phyloP scores from a whole-genome alignment of 2,113 vertebrate species.

The Clinocottus analis region DNA sequence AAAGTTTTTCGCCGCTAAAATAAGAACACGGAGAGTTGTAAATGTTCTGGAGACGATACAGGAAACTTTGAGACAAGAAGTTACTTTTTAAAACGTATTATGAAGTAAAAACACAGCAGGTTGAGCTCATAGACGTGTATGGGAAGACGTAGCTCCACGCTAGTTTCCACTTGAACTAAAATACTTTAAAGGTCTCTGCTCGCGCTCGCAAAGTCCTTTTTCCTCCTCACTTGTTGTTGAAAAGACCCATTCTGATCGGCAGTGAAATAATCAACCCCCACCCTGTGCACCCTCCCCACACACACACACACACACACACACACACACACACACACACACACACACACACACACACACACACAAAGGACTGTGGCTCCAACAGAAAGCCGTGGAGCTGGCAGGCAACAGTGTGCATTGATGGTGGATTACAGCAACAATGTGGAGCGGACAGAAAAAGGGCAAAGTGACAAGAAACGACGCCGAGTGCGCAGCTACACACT shows the following conservation, averaged over 20 bases:
- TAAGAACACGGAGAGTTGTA: not conserved
- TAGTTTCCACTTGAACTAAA: not conserved
- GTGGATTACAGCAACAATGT: conserved; percentile 76
- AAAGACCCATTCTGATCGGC: conserved; percentile 58
- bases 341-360: conserved; percentile 49
- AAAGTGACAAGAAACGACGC: conserved; percentile 59
- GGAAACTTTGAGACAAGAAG: too few species aligned
- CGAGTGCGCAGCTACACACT: not conserved
- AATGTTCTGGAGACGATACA: too few species aligned
- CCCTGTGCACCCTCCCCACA: conserved; percentile 37
- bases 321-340: conserved; percentile 58
- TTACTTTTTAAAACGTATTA: too few species aligned
- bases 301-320: conserved; percentile 52
- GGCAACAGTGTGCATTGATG: conserved; percentile 71
- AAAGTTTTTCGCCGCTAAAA: not conserved
- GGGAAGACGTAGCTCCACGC: not conserved
- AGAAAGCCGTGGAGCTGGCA: conserved; percentile 66
- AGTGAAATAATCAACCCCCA: conserved; percentile 62
- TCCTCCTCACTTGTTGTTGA: conserved; percentile 55
- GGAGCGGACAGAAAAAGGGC: conserved; percentile 47
- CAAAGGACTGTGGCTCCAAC: conserved; percentile 73
- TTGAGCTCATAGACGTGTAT: conserved; percentile 3
- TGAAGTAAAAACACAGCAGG: too few species aligned
- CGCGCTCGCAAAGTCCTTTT: conserved; percentile 21
- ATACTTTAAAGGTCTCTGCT: not conserved